Percentiles rank a stretch among this genome's conserved stretches.
Evolutionary conservation across 2,888 invertebrate species (phyloP).

Genomic region (Apodemia hepburni): DNA sequence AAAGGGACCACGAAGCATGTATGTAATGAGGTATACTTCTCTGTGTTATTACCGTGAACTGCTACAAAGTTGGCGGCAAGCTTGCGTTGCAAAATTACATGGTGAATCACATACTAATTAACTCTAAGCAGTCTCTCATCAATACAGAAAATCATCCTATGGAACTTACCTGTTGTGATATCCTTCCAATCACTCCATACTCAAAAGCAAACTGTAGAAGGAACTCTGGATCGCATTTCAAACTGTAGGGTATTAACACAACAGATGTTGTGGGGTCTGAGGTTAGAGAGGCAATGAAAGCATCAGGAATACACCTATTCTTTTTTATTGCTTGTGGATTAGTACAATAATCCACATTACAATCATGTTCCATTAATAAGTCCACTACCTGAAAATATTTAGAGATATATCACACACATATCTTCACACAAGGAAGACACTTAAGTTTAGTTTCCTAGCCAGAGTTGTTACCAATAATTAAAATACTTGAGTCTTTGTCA

Average conservation of each 20-base stretch:
- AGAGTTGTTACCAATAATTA: no score
- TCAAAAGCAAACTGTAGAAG: conserved; percentile 46
- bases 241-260: conserved; percentile 57
- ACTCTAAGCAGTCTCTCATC: neutral
- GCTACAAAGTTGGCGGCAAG: no score
- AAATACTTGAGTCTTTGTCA: no score
- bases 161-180: conserved; percentile 50
- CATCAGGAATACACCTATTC: conserved; percentile 54
- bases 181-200: conserved; percentile 44
- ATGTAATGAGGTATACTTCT: neutral
- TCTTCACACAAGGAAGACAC: neutral
- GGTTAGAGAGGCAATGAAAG: conserved; percentile 56
- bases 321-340: conserved; percentile 29
- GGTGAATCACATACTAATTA: no score
- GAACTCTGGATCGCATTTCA: conserved; percentile 59
- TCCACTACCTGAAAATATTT: conserved; percentile 52
- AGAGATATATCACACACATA: neutral
- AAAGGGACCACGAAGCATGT: no score
- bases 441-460: neutral
- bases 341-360: conserved; percentile 66
- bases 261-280: conserved; percentile 49
- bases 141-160: neutral
- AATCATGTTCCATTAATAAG: conserved; percentile 59
- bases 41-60: no score
- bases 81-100: no score